Evolutionary conservation across 2,113 vertebrate species (phyloP).

Genomic region (Globicephala melas): DNA sequence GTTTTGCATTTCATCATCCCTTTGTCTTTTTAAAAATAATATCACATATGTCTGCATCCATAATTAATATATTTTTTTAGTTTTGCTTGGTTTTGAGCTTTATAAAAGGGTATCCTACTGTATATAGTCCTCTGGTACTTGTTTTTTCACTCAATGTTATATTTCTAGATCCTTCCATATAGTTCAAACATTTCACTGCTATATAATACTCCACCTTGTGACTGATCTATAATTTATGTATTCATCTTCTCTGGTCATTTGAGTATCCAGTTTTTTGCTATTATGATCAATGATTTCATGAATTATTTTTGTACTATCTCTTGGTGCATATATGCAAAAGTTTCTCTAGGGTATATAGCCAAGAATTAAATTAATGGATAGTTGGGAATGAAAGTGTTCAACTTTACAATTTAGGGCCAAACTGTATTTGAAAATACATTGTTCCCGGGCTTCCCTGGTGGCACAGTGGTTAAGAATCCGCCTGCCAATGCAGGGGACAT

Average conservation of each 20-base stretch:
- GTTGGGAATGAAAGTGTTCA: not conserved
- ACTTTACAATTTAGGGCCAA: not conserved
- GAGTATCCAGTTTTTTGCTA: not conserved
- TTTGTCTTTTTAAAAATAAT: not conserved
- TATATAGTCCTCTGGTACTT: not conserved
- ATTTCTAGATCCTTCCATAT: not conserved
- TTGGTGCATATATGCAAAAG: not conserved
- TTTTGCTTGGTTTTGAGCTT: not conserved
- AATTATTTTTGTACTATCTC: not conserved
- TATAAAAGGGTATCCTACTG: not conserved
- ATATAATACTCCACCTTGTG: not conserved
- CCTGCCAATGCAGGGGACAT: no score
- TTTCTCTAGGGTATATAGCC: not conserved
- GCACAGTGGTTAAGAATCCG: no score
- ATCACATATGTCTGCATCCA: not conserved
- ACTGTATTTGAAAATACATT: constrained; percentile 26
- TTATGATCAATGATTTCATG: not conserved
- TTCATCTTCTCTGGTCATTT: not conserved
- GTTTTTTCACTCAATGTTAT: not conserved
- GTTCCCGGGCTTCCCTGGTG: not conserved
- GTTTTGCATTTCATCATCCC: not conserved
- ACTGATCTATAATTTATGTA: not conserved
- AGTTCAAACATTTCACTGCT: not conserved
- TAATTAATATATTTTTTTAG: not conserved
- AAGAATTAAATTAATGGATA: not conserved